Base-by-base conservation (phyloP, 2,797 vertebrate genomes). In the Ptychadena robeensis region DNA sequence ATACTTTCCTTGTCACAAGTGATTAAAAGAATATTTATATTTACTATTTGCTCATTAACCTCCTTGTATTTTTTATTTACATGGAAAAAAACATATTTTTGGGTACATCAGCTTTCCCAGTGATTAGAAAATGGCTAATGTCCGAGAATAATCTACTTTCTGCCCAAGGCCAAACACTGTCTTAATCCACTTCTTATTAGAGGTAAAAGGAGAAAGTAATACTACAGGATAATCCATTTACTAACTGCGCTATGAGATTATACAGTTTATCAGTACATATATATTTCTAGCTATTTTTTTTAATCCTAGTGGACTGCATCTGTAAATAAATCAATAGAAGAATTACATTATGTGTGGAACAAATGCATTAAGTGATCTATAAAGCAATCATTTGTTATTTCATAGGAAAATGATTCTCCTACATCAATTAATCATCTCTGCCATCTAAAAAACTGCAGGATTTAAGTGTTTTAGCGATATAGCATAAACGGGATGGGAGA, bases 331-430 rank as follows among this genome's bases (percentile, higher is more conserved):
- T 77, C 84, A 68, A 81, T 85, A 38, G 27, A 53, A 37, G 76
- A 80, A 59, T 85, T 87, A 88, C 73, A 88, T 75, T 80, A 87
- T 85, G 69, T 0, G 10, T 72, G 88, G 88, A 92, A 87, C 32
- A 88, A 64, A 87, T 85, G 44, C 73, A 80, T 63, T 81, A 87
- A 86, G n/a, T 79, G 84, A 78, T 82, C 83, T 86, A 40, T 86
- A 88, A 89, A 88, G 44, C 88, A 89, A 75, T 88, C 82, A 86
- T 87, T 64, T 73, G 74, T 89, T 89, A 86, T 87, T 90, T 90
- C 76, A 76, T 85, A 82, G 79, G 81, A 85, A 80, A 35, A 73
- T 65, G 11, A 44, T 78, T 82, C 71, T 91, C 88, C 71, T 85
- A 34, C 86, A 86, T 85, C 83, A 89, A 77, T 88, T 87, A 87